Conservation (phyloP, 2,113 vertebrate species). For the Gobius niger region DNA sequence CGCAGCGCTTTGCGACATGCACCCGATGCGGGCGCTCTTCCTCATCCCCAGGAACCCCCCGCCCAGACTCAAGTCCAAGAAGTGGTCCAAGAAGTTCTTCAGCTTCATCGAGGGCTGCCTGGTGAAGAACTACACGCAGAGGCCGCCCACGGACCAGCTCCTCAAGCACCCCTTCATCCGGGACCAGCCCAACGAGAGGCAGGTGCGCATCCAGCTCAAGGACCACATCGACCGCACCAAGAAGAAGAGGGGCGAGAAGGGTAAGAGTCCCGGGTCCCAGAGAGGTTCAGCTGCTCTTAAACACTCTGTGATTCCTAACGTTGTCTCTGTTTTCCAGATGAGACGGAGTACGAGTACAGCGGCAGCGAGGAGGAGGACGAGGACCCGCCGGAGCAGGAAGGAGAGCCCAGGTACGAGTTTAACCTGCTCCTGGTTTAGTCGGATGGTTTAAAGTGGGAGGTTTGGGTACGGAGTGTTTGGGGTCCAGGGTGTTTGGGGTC, state of each 20-base stretch:
- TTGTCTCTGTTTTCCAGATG: conserved; percentile 78
- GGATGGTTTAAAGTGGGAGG: too few relatives aligned
- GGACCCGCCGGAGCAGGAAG: conserved; percentile 95
- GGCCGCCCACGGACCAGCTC: conserved; percentile 95
- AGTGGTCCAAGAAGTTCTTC: conserved; percentile 99
- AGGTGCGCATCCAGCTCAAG: conserved; percentile 97
- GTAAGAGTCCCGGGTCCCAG: conserved; percentile 56
- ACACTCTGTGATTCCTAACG: too few relatives aligned
- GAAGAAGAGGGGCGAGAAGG: conserved; percentile 98
- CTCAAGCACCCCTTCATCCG: conserved; percentile 98
- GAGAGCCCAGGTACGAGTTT: conserved; percentile 86
- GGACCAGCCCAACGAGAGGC: conserved; percentile 97
- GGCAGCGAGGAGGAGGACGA: conserved; percentile 98
- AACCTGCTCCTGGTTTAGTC: not conserved
- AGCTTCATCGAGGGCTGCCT: conserved; percentile 97
- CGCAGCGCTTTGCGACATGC: conserved; percentile 97
- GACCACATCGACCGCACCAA: conserved; percentile 98
- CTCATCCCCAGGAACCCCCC: conserved; percentile 98
- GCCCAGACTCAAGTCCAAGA: conserved; percentile 97
- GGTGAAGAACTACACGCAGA: conserved; percentile 97
- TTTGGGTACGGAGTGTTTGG: too few relatives aligned
- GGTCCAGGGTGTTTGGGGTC: too few relatives aligned
- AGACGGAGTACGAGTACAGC: conserved; percentile 97
- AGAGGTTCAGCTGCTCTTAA: too few relatives aligned
- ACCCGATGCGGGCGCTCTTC: conserved; percentile 98